Conservation (phyloP, 2,113 vertebrate genomes). For the Uropsilus gracilis region DNA sequence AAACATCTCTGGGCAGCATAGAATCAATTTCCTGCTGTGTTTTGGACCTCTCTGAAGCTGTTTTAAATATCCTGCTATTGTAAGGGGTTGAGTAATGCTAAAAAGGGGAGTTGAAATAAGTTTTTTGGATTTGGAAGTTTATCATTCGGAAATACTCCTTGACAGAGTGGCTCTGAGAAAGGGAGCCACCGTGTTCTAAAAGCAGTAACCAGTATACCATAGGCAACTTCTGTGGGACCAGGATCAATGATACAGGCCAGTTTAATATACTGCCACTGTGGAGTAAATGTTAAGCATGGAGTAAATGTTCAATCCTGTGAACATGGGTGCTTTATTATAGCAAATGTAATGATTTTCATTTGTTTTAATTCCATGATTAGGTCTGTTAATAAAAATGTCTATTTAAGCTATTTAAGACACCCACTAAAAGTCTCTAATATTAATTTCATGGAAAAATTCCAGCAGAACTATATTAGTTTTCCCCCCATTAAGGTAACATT, state of each 20-base stretch:
- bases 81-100: neutral
- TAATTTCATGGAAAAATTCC: constrained; percentile 87
- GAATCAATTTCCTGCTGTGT: no score
- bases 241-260: constrained; percentile 10
- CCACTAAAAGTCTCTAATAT: constrained; percentile 81
- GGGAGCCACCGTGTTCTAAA: constrained; percentile 31
- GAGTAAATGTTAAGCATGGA: neutral
- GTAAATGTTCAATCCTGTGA: constrained; percentile 53
- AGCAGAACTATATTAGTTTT: constrained; percentile 83
- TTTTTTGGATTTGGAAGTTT: constrained; percentile 20
- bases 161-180: constrained; percentile 68
- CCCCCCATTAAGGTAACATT: constrained; percentile 85
- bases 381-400: constrained; percentile 84
- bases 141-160: constrained; percentile 46
- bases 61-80: neutral
- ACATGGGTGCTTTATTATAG: constrained; percentile 72
- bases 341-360: constrained; percentile 83
- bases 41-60: neutral
- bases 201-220: neutral
- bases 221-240: constrained; percentile 46
- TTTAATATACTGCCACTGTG: neutral
- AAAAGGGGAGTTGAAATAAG: constrained; percentile 52
- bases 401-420: constrained; percentile 80
- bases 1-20: neutral
- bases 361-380: constrained; percentile 85